Base-by-base conservation (phyloP, 2,888 invertebrate genomes). In the Limenitis arthemis region DNA sequence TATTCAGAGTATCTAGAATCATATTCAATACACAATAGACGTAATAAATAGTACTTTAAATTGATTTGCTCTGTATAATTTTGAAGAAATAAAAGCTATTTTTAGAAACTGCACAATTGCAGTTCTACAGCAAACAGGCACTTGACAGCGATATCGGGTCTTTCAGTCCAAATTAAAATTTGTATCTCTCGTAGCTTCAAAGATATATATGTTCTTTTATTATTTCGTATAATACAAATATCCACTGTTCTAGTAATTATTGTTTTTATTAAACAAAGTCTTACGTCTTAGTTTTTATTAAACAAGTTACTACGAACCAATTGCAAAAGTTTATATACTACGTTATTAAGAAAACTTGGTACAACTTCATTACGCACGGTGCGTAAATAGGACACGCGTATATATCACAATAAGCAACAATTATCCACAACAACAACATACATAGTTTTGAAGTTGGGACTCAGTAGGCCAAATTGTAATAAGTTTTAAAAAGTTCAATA, bases 41-140 rank as follows among this genome's bases (percentile, higher is more conserved):
- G 28, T 33, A 33, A 44, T 33, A 44, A 28, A 7, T 30, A 9
- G 8, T 30, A 9, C 9, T 30, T 38, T 6, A 31, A 46, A 9
- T 5, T 29, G 8, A 37, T 11, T 5, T 7, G 36, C 11, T 6
- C 9, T n/a, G 6, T 7, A 12, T 12, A 8, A 20, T 39, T 40
- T 47, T 20, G 28, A 40, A 40, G 12, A 28, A 40, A 5, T n/a
- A 32, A 31, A 28, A 29, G 7, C 8, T 39, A 39, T 52, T 48
- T 44, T 39, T 34, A 33, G n/a, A 37, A 48, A 28, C 33, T 47
- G 38, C 43, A 48, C 39, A 48, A 39, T 52, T 52, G 51, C 51
- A 38, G 42, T 44, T 47, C 33, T 30, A 38, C 32, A 32, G 38
- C 28, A 11, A 32, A 32, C 42, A 52, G 52, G 52, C 52, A 47